These are phyloP conservation scores for Himantopus leucocephalus DNA, from an alignment of 2,113 vertebrate species.

Conservation along the genomic window DNA sequence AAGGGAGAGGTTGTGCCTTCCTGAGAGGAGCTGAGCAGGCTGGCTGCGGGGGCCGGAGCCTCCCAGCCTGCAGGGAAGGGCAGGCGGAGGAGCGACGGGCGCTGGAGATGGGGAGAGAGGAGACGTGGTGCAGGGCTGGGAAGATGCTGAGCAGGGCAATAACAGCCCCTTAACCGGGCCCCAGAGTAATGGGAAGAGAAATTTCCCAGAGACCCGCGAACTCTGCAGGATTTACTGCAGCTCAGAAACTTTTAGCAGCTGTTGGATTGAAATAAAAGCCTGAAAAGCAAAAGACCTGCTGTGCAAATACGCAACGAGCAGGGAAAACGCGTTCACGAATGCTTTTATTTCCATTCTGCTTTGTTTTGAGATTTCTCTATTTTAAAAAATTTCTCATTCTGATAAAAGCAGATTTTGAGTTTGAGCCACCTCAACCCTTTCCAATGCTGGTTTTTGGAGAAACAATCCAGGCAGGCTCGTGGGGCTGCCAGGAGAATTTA, in stretches of 20 bases:
- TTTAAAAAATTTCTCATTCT: neutral
- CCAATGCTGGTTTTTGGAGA: neutral
- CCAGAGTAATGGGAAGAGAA: neutral
- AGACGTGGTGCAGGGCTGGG: neutral
- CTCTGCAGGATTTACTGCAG: neutral
- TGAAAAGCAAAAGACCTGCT: neutral
- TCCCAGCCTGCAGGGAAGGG: neutral
- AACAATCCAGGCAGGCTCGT: neutral
- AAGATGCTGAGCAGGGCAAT: neutral
- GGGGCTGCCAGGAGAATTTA: neutral
- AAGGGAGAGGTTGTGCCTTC: neutral
- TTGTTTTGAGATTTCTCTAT: neutral
- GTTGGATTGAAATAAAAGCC: neutral
- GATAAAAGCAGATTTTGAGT: neutral
- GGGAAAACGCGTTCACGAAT: neutral
- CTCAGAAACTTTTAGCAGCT: neutral
- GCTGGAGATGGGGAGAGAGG: neutral
- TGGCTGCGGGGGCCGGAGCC: neutral
- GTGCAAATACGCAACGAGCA: neutral
- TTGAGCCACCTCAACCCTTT: neutral
- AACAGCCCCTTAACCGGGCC: neutral
- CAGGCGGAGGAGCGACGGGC: neutral
- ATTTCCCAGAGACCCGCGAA: neutral
- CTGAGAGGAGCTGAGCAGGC: neutral
- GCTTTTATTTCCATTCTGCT: neutral